Conservation (phyloP, 2,113 vertebrate genomes). For the Scalopus aquaticus region DNA sequence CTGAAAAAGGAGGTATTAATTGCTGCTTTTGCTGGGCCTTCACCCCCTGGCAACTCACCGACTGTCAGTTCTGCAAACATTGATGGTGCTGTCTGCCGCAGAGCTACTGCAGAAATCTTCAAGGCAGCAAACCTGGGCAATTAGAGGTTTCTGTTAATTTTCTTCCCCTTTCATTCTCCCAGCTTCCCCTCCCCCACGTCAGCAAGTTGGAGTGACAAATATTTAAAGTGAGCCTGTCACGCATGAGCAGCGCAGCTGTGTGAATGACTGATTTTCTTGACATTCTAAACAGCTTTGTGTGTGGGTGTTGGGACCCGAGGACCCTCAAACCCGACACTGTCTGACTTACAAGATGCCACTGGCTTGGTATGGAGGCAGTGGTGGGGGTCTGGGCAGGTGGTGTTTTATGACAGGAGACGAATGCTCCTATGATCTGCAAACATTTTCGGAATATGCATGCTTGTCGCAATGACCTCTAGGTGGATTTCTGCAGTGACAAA, state of each 20-base stretch:
- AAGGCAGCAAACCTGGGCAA: conserved; percentile 13
- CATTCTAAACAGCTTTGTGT: conserved; percentile 10
- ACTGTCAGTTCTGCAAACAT: not conserved
- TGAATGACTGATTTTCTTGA: conserved; percentile 55
- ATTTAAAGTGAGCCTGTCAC: conserved; percentile 52
- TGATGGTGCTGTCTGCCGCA: not conserved
- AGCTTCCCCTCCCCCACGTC: not conserved
- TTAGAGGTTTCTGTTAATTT: conserved; percentile 44
- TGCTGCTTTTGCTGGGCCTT: not conserved
- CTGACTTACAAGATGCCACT: not conserved
- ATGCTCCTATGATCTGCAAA: not conserved
- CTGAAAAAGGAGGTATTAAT: not conserved
- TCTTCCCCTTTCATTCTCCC: not conserved
- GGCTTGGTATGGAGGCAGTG: not conserved
- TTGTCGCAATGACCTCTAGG: conserved; percentile 30
- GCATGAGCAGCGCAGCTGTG: not conserved
- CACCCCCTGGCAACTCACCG: not conserved
- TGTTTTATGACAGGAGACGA: conserved; percentile 21
- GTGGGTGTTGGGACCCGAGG: not conserved
- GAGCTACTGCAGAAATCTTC: not conserved
- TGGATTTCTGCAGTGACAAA: conserved; percentile 55
- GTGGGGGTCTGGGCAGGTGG: conserved; percentile 32
- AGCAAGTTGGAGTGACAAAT: conserved; percentile 49
- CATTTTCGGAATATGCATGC: not conserved
- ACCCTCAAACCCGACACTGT: not conserved